phyloP scores from a whole-genome alignment of 2,113 vertebrate genomes.

The Gasterosteus aculeatus region DNA sequence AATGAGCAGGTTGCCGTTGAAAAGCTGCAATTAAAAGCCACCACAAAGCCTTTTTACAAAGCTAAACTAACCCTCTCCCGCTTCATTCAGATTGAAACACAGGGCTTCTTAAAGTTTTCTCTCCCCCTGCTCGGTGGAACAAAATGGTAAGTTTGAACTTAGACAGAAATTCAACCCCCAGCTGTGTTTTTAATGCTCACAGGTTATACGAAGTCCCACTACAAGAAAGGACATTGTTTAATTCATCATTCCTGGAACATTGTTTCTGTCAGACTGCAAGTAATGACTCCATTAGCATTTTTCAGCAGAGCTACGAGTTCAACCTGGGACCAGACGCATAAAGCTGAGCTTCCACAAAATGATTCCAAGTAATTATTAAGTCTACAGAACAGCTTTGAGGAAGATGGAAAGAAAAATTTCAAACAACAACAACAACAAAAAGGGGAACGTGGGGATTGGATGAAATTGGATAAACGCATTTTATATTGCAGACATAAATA shows the following conservation, averaged over 20 bases:
- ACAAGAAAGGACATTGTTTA: slow-evolving; percentile 49
- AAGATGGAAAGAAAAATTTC: slow-evolving; percentile 15
- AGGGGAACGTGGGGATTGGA: background rate
- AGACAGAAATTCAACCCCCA: slow-evolving; percentile 44
- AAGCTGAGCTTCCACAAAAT: slow-evolving; percentile 31
- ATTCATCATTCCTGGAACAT: slow-evolving; percentile 57
- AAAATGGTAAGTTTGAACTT: slow-evolving; percentile 45
- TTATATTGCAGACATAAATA: background rate
- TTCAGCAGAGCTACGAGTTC: slow-evolving; percentile 33
- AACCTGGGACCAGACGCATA: slow-evolving; percentile 34
- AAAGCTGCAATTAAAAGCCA: slow-evolving; percentile 45
- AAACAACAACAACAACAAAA: background rate
- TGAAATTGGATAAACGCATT: background rate
- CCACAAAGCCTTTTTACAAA: slow-evolving; percentile 37
- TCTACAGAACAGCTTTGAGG: slow-evolving; percentile 2
- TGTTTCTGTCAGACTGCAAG: slow-evolving; percentile 52
- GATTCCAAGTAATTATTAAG: slow-evolving; percentile 16
- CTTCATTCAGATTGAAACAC: slow-evolving; percentile 38
- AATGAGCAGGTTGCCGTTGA: slow-evolving; percentile 20
- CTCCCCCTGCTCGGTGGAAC: slow-evolving; percentile 20
- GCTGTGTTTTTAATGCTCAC: slow-evolving; percentile 44
- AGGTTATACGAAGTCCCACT: slow-evolving; percentile 41
- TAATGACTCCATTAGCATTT: slow-evolving; percentile 64
- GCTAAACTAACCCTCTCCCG: background rate
- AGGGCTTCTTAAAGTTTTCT: slow-evolving; percentile 13